Evolutionary conservation across 2,888 invertebrate species (phyloP), one percentile per base, ranked within the genome.

Genomic region (Ditula angustiorana): DNA sequence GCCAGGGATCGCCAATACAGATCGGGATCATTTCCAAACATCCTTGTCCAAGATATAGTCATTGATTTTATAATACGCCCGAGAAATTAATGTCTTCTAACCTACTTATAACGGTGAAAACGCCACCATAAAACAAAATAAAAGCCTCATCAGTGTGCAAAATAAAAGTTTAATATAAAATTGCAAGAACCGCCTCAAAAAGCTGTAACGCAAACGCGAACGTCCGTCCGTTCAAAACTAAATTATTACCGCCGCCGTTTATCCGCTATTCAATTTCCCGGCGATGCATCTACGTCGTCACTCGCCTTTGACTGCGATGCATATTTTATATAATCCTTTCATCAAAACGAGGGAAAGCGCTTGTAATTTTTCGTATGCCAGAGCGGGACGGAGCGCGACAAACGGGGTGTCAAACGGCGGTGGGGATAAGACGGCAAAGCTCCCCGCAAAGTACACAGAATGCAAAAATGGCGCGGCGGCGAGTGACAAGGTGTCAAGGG

Each of bases 371-470:
- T 86, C 84, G 76, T 77, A 81, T 76, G 90, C 82, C 81, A 73
- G 86, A 88, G 86, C 77, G 90, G 86, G 92, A 92, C 79, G 80
- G 83, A 79, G 79, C 74, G 71, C 82, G 83, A 85, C 87, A 85
- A 86, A 86, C 90, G 85, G 89, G 91, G 92, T 92, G 93, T 93
- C 92, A 90, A 90, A 87, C 86, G 81, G 91, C 88, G 90, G 92
- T 90, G 93, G 93, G 92, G 93, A 92, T 92, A 92, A 92, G 93
- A 92, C 91, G 90, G 83, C 89, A 90, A 91, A 92, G 92, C 92
- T 91, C 92, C 41, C 92, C 92, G 91, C 92, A 91, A 91, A 91
- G 92, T 91, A 92, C 88, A 92, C 92, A 91, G 88, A 92, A 93
- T 93, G 92, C 92, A 93, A 93, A 92, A 92, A 93, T 93, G 92